A percentile compares a stretch with the other conserved stretches of the same genome.
Conservation (phyloP, 2,797 vertebrate species). For the Manis pentadactyla region DNA sequence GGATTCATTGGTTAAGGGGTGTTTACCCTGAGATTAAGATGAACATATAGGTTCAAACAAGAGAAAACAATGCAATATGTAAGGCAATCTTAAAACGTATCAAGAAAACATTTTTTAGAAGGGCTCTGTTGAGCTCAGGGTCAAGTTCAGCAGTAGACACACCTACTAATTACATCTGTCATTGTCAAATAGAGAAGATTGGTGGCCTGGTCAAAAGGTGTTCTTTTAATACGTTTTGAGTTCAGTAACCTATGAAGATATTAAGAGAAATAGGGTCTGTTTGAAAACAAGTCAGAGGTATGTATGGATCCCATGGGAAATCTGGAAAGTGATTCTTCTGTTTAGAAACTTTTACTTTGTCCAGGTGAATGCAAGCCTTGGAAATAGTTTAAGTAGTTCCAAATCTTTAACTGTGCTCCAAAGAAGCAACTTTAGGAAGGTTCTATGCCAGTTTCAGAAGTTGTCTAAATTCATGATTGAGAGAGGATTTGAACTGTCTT, state of each 20-base stretch:
- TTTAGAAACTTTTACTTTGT: conserved; percentile 8
- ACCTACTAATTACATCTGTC: background rate
- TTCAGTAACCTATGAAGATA: background rate
- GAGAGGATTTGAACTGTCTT: background rate
- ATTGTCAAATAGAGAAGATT: background rate
- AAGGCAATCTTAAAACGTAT: background rate
- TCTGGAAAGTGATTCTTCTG: background rate
- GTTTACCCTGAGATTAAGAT: background rate
- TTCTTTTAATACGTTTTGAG: background rate
- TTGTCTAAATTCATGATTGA: background rate
- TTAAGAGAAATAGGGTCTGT: background rate
- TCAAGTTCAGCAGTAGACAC: background rate
- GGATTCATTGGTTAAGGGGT: background rate
- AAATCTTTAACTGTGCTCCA: background rate
- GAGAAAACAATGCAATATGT: background rate
- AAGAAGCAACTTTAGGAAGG: background rate
- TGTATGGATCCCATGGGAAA: background rate
- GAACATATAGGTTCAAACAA: background rate
- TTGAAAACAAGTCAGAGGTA: background rate
- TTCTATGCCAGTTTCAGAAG: background rate
- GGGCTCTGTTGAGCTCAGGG: background rate
- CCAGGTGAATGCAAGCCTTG: background rate
- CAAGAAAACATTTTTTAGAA: background rate
- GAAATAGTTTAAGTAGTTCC: background rate
- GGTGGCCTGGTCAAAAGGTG: background rate